phyloP scores from a whole-genome alignment of 2,888 invertebrate species.

The Cerceris rybyensis region DNA sequence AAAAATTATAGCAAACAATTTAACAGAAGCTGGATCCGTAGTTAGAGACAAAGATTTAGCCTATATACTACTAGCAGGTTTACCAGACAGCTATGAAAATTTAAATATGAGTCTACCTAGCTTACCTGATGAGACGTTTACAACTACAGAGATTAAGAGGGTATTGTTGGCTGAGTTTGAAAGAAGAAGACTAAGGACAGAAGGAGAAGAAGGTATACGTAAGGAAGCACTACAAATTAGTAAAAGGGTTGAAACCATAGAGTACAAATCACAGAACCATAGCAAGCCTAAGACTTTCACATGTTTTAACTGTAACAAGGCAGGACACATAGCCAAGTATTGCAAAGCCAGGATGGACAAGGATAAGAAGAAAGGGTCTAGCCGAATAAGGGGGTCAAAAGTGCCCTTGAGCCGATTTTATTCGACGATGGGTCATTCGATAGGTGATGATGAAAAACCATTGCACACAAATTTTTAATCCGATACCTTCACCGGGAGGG shows the following conservation, averaged over 20 bases:
- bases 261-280: background rate
- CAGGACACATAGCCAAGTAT: background rate
- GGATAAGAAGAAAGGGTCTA: too few relatives aligned
- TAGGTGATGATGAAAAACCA: too few relatives aligned
- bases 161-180: conserved; percentile 6
- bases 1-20: conserved; percentile 4
- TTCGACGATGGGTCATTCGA: too few relatives aligned
- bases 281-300: background rate
- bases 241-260: too few relatives aligned
- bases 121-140: conserved; percentile 2
- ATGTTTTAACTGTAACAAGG: conserved; percentile 14
- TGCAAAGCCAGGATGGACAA: too few relatives aligned
- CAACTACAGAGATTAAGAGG: conserved; percentile 2
- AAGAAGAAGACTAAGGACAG: background rate
- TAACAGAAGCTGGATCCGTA: conserved; percentile 10
- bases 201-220: background rate
- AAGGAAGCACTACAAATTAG: too few relatives aligned
- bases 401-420: too few relatives aligned
- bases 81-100: conserved; percentile 15
- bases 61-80: conserved; percentile 8
- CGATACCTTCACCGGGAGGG: too few relatives aligned
- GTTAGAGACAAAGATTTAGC: conserved; percentile 21
- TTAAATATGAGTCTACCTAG: conserved; percentile 6
- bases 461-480: too few relatives aligned
- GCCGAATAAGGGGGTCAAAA: too few relatives aligned